Evolutionary conservation across 2,888 invertebrate species (phyloP).

Genomic region (Platynereis dumerilii): DNA sequence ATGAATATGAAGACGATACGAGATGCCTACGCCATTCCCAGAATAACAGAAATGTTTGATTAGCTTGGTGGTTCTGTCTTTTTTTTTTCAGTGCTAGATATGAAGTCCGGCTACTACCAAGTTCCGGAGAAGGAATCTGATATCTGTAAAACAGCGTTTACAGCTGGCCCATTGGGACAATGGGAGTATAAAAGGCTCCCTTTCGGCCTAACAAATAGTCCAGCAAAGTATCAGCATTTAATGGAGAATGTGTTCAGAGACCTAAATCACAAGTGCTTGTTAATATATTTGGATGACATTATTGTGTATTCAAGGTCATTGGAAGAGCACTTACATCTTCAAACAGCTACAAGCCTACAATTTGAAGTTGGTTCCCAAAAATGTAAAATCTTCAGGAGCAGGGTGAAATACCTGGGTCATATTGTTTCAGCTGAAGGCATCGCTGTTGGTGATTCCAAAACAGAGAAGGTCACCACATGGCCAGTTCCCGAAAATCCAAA

Average conservation of each 20-base stretch:
- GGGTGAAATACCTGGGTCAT: constrained; percentile 13
- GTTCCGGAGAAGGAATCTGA: neutral
- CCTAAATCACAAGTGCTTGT: neutral
- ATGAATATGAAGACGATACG: neutral
- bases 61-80: neutral
- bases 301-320: constrained; percentile 32
- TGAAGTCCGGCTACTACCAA: neutral
- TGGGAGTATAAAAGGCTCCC: neutral
- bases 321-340: constrained; percentile 29
- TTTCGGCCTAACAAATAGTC: neutral
- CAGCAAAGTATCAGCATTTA: neutral
- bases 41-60: neutral
- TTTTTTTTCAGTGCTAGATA: neutral
- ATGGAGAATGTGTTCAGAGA: constrained; percentile 14
- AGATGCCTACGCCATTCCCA: neutral
- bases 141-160: neutral
- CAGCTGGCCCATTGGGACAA: neutral
- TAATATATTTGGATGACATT: constrained; percentile 37
- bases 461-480: neutral
- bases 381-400: constrained; percentile 23
- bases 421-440: constrained; percentile 15
- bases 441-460: neutral
- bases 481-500: neutral
- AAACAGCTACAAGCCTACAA: constrained; percentile 17
- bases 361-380: constrained; percentile 29